A percentile compares a stretch with the other conserved stretches of the same genome.
Conservation (phyloP, 1,140 invertebrate genomes). For the Aphidius ervi region DNA sequence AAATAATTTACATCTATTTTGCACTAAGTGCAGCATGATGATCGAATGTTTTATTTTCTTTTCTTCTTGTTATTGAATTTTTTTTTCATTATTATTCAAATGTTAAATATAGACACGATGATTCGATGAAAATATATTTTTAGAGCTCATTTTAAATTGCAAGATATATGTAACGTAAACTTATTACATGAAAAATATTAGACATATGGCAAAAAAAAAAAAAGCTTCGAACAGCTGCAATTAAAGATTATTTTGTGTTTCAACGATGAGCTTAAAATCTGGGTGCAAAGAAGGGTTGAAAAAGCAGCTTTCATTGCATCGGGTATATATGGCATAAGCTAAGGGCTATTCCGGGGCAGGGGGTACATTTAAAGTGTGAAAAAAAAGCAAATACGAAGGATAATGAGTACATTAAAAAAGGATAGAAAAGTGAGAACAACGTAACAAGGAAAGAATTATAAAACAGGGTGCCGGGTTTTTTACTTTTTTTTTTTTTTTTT, state of each 20-base stretch:
- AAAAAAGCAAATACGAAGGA: no score
- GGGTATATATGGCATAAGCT: background rate
- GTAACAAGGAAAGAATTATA: background rate
- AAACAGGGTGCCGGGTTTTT: constrained; percentile 11
- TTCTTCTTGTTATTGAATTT: background rate
- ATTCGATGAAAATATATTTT: no score
- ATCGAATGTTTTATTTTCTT: no score
- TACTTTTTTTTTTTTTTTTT: background rate
- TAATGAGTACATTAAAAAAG: no score
- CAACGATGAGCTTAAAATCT: constrained; percentile 9
- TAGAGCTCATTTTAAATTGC: no score
- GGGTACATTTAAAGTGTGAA: background rate
- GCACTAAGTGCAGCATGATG: background rate
- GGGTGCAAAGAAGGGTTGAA: constrained; percentile 9
- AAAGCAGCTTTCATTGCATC: constrained; percentile 5
- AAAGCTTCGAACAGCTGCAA: constrained; percentile 5
- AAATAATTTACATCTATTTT: no score
- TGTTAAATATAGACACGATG: no score
- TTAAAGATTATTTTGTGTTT: constrained; percentile 23
- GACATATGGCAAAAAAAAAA: no score
- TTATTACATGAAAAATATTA: no score
- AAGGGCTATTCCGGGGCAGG: background rate
- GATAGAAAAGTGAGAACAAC: no score
- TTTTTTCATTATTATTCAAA: background rate
- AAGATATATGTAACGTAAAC: no score